phyloP scores from a whole-genome alignment of 2,888 invertebrate genomes.

The Lymantria dispar region DNA sequence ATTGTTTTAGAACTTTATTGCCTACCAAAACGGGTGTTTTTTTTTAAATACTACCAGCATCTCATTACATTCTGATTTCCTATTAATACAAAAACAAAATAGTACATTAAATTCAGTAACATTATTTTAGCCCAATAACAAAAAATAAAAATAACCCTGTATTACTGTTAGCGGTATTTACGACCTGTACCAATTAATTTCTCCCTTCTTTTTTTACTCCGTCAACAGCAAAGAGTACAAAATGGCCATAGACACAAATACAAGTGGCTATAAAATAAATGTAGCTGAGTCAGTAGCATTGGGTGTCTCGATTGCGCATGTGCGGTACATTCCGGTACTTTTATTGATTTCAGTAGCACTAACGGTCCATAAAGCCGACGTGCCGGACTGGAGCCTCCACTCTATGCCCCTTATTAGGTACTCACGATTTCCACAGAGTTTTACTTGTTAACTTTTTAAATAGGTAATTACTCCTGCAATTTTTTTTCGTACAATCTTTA shows the following conservation, averaged over 20 bases:
- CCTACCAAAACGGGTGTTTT: too few species aligned
- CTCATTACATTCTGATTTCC: too few species aligned
- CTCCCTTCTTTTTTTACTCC: slow-evolving; percentile 59
- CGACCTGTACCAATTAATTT: slow-evolving; percentile 61
- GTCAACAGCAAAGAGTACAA: slow-evolving; percentile 74
- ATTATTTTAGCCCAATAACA: too few species aligned
- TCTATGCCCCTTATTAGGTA: slow-evolving; percentile 78
- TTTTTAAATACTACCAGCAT: too few species aligned
- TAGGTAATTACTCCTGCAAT: slow-evolving; percentile 42
- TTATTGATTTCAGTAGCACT: slow-evolving; percentile 88
- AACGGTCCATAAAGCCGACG: slow-evolving; percentile 83
- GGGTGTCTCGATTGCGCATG: slow-evolving; percentile 71
- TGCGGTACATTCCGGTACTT: slow-evolving; percentile 83
- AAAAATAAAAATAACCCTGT: slow-evolving; percentile 45
- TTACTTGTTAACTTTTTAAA: slow-evolving; percentile 75
- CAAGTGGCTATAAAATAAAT: slow-evolving; percentile 81
- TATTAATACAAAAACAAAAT: too few species aligned
- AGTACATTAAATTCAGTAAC: too few species aligned
- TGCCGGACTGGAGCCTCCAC: slow-evolving; percentile 73
- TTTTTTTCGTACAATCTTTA: slow-evolving; percentile 27
- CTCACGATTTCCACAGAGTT: slow-evolving; percentile 70
- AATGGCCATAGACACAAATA: slow-evolving; percentile 80
- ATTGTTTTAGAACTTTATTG: too few species aligned
- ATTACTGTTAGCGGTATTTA: slow-evolving; percentile 47
- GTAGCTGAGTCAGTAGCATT: slow-evolving; percentile 77